These are phyloP conservation scores for Branchellion lobata DNA, from an alignment of 2,888 invertebrate species.

Conservation along the genomic window DNA sequence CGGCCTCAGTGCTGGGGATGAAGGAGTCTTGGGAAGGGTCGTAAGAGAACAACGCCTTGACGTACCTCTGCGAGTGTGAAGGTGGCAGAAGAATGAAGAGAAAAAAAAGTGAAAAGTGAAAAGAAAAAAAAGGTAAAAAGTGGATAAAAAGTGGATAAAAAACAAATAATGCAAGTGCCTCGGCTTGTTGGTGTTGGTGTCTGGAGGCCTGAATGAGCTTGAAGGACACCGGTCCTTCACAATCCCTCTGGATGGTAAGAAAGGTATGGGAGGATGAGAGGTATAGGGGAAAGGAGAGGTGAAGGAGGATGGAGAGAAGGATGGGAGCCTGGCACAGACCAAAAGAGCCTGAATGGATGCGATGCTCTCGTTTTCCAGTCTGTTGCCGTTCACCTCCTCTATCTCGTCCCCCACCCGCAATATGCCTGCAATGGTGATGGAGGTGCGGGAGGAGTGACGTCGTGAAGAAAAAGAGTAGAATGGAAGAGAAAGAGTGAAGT, in stretches of 20 bases:
- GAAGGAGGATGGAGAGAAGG: no score
- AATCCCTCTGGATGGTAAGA: not conserved
- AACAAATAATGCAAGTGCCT: not conserved
- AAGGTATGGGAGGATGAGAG: no score
- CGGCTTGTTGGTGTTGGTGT: not conserved
- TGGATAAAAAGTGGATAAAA: no score
- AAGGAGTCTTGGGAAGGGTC: constrained; percentile 95
- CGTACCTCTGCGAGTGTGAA: constrained; percentile 90
- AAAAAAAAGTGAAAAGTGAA: no score
- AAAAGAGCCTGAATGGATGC: not conserved
- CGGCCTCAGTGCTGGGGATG: constrained; percentile 98
- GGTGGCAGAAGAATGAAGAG: no score
- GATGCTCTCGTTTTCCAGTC: not conserved
- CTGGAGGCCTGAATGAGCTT: not conserved
- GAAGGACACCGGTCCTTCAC: not conserved
- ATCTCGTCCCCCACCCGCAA: constrained; percentile 3
- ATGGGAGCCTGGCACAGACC: no score
- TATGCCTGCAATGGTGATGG: no score
- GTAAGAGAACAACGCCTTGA: constrained; percentile 95
- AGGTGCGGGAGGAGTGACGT: no score
- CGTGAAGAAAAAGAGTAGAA: no score
- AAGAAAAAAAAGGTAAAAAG: no score
- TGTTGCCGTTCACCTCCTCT: constrained; percentile 7
- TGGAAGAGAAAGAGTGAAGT: no score
- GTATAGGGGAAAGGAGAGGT: no score